A percentile compares a stretch with the other conserved stretches of the same genome.
phyloP scores from a whole-genome alignment of 2,888 invertebrate genomes.

The Anoplius nigerrimus region DNA sequence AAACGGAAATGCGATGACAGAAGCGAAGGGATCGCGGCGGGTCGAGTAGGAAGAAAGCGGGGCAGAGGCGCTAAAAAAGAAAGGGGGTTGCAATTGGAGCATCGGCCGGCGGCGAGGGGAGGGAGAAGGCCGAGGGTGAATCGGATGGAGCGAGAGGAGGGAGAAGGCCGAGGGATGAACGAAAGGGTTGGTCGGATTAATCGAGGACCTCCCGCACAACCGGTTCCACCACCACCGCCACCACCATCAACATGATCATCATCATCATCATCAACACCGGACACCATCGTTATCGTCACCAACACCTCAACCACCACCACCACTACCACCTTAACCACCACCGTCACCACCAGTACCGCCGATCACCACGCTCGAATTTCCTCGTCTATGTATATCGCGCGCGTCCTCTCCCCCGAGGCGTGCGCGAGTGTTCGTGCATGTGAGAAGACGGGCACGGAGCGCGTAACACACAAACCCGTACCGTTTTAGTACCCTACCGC shows the following conservation, averaged over 20 bases:
- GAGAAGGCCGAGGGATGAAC: not conserved
- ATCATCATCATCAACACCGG: not conserved
- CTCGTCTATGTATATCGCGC: constrained; percentile 20
- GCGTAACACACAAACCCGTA: constrained; percentile 41
- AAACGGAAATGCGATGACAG: constrained; percentile 7
- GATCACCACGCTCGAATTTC: constrained; percentile 28
- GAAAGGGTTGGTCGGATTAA: too few species aligned
- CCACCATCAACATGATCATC: too few species aligned
- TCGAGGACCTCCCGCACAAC: too few species aligned
- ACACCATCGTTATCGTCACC: not conserved
- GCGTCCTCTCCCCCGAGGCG: not conserved
- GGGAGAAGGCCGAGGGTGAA: not conserved
- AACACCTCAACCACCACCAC: not conserved
- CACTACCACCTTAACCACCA: constrained; percentile 8
- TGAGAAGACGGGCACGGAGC: constrained; percentile 10
- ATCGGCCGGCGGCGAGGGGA: not conserved
- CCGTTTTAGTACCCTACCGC: constrained; percentile 58
- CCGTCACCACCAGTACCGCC: constrained; percentile 26
- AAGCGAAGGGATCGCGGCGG: not conserved
- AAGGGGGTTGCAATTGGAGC: too few species aligned
- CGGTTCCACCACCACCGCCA: too few species aligned
- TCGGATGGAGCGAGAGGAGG: not conserved
- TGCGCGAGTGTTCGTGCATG: not conserved
- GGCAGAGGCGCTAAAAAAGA: too few species aligned
- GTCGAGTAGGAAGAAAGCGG: too few species aligned